These are phyloP conservation scores for Potamilus streckersoni DNA, from an alignment of 1,140 invertebrate genomes.

Conservation along the genomic window DNA sequence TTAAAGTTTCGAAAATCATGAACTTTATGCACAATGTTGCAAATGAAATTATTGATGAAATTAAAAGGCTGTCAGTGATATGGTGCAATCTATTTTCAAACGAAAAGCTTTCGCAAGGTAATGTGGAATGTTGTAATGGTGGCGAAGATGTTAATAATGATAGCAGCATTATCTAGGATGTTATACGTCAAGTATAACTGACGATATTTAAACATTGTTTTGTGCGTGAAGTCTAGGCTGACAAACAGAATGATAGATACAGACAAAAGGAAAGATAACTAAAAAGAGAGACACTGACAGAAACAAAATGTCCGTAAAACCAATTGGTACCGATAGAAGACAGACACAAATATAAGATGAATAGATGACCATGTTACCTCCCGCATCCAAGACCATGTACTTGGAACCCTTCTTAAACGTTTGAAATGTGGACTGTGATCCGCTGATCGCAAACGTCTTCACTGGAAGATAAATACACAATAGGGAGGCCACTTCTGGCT, in stretches of 20 bases:
- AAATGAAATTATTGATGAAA: not conserved
- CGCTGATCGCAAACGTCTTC: not conserved
- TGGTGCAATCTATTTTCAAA: not conserved
- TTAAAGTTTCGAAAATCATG: not conserved
- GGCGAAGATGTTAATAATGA: too few species aligned
- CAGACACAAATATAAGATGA: not conserved
- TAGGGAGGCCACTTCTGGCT: constrained; percentile 11
- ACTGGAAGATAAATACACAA: constrained; percentile 5
- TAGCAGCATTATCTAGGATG: too few species aligned
- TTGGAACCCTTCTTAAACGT: not conserved
- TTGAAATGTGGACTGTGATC: not conserved
- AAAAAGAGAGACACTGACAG: not conserved
- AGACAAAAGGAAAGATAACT: not conserved
- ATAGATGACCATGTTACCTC: not conserved
- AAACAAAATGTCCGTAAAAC: not conserved
- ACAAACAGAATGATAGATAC: not conserved
- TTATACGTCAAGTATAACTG: too few species aligned
- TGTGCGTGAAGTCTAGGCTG: not conserved
- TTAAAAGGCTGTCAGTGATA: not conserved
- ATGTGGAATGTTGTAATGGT: too few species aligned
- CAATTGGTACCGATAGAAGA: not conserved
- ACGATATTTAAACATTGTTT: not conserved
- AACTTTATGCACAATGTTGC: not conserved
- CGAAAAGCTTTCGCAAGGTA: not conserved
- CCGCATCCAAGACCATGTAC: constrained; percentile 14